phyloP scores from a whole-genome alignment of 2,888 invertebrate species.

The Drosophila colorata region DNA sequence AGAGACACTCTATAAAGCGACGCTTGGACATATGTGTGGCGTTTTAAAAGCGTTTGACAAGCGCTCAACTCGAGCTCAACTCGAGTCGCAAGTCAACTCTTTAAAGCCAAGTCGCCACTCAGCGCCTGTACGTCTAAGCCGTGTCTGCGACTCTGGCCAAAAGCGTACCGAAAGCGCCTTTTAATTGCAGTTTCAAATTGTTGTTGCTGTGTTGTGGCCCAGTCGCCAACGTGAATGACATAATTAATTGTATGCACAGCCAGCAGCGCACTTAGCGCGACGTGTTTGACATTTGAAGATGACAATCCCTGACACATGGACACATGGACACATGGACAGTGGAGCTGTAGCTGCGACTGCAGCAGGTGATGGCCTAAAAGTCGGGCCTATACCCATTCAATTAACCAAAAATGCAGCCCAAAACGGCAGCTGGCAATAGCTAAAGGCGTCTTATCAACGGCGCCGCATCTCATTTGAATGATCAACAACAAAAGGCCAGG shows the following conservation, averaged over 20 bases:
- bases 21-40: conserved; percentile 77
- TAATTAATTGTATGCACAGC: conserved; percentile 79
- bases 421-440: conserved; percentile 60
- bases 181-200: conserved; percentile 72
- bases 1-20: conserved; percentile 58
- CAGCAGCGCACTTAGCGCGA: conserved; percentile 71
- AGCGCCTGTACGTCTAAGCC: conserved; percentile 64
- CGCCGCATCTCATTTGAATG: conserved; percentile 59
- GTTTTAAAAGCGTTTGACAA: conserved; percentile 85
- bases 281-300: conserved; percentile 80
- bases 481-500: conserved; percentile 39
- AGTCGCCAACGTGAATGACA: conserved; percentile 81
- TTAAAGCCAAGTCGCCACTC: conserved; percentile 58
- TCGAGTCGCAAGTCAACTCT: conserved; percentile 51
- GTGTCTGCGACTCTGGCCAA: conserved; percentile 35
- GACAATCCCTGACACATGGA: conserved; percentile 60
- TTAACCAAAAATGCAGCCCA: conserved; percentile 25
- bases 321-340: conserved; percentile 46
- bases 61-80: conserved; percentile 66
- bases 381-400: conserved; percentile 32
- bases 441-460: conserved; percentile 38
- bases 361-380: conserved; percentile 33
- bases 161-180: conserved; percentile 75
- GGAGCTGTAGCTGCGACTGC: not conserved
- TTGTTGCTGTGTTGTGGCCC: conserved; percentile 9